phyloP scores from a whole-genome alignment of 1,140 invertebrate genomes.

The Nilaparvata lugens region DNA sequence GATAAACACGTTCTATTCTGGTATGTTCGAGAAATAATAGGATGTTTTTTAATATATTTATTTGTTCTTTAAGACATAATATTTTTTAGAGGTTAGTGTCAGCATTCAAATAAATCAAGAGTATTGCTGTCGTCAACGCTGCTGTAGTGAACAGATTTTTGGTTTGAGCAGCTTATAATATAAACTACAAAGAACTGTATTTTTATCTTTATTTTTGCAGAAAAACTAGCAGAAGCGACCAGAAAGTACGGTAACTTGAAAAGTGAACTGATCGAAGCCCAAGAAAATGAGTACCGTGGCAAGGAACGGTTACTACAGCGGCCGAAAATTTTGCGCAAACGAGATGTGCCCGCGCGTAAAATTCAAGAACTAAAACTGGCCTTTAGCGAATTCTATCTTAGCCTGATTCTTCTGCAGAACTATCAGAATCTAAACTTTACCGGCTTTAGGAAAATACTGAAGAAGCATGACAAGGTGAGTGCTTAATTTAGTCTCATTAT shows the following conservation, averaged over 20 bases:
- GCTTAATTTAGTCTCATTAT: too few species aligned
- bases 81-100: too few species aligned
- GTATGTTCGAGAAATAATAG: conserved; percentile 43
- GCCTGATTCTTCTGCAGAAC: conserved; percentile 84
- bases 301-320: conserved; percentile 31
- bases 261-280: conserved; percentile 73
- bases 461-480: conserved; percentile 97
- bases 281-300: conserved; percentile 54
- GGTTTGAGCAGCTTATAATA: too few species aligned
- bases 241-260: conserved; percentile 86
- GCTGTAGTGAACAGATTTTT: too few species aligned
- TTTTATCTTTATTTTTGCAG: conserved; percentile 39
- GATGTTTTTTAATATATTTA: too few species aligned
- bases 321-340: conserved; percentile 36
- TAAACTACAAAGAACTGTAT: too few species aligned
- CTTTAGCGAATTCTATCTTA: conserved; percentile 98
- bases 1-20: conserved; percentile 95
- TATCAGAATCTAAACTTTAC: conserved; percentile 97
- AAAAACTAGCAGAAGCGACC: conserved; percentile 95
- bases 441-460: conserved; percentile 98
- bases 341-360: conserved; percentile 60
- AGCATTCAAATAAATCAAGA: too few species aligned
- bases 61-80: too few species aligned
- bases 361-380: conserved; percentile 92
- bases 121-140: too few species aligned